Evolutionary conservation across 2,113 vertebrate species (phyloP).

Genomic region (Neopipo cinnamomea): DNA sequence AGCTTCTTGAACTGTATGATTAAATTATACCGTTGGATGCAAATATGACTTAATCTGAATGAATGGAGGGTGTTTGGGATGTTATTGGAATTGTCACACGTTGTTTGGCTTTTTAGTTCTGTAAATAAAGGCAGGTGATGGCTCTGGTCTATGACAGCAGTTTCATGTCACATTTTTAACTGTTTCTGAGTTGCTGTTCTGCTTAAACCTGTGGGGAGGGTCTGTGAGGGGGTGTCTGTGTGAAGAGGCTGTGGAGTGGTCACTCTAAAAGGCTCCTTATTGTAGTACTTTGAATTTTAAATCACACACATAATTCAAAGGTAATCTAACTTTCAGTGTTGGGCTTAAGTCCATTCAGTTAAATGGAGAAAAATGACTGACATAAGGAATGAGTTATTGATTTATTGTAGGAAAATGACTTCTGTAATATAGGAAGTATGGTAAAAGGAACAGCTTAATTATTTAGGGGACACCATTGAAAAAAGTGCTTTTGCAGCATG

Average conservation of each 20-base stretch:
- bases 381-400: constrained; percentile 81
- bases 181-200: constrained; percentile 43
- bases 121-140: neutral
- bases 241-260: constrained; percentile 80
- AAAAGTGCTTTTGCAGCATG: constrained; percentile 76
- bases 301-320: constrained; percentile 92
- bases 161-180: constrained; percentile 36
- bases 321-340: constrained; percentile 88
- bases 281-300: constrained; percentile 95
- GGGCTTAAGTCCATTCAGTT: constrained; percentile 77
- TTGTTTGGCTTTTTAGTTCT: constrained; percentile 18
- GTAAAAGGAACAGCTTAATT: constrained; percentile 83
- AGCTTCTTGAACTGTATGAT: neutral
- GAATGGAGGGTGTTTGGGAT: neutral
- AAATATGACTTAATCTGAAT: neutral
- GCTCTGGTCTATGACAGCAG: neutral
- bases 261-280: constrained; percentile 84
- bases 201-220: constrained; percentile 62
- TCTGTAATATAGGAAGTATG: constrained; percentile 80
- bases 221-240: constrained; percentile 69
- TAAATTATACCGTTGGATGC: neutral
- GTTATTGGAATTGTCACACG: neutral
- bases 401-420: constrained; percentile 78
- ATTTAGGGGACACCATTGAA: constrained; percentile 77
- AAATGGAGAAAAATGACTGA: constrained; percentile 85